Evolutionary conservation across 2,113 vertebrate species (phyloP).

Genomic region (Heterochromis multidens): DNA sequence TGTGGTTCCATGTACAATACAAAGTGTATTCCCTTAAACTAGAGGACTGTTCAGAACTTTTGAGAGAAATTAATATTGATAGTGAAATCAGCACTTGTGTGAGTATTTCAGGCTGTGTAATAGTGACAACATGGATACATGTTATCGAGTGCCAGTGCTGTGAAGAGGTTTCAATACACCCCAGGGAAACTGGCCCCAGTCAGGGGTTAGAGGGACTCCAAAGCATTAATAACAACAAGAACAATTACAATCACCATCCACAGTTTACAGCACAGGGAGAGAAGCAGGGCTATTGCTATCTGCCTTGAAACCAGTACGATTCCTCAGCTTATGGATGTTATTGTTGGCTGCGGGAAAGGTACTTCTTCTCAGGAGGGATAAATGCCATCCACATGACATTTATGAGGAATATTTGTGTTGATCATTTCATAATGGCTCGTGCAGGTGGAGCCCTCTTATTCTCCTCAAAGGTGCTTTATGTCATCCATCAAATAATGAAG

Average conservation of each 20-base stretch:
- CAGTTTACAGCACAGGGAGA: constrained; percentile 8
- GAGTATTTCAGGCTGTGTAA: neutral
- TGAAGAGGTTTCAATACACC: neutral
- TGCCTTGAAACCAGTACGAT: constrained; percentile 46
- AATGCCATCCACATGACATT: constrained; percentile 29
- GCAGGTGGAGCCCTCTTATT: constrained; percentile 12
- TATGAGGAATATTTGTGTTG: constrained; percentile 26
- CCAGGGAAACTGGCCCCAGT: neutral
- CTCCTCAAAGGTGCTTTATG: neutral
- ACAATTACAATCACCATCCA: constrained; percentile 9
- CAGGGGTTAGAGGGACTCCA: neutral
- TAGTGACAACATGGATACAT: neutral
- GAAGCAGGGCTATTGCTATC: constrained; percentile 48
- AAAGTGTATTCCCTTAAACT: neutral
- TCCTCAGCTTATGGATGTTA: constrained; percentile 52
- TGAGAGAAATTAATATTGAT: neutral
- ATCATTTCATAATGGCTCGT: constrained; percentile 3
- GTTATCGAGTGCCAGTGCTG: constrained; percentile 16
- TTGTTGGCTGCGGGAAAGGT: constrained; percentile 42
- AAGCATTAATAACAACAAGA: constrained; percentile 42
- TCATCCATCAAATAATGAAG: neutral
- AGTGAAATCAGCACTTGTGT: neutral
- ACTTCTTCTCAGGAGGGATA: constrained; percentile 23
- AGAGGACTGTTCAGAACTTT: neutral
- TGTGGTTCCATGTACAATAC: neutral